Base-by-base conservation (phyloP, 2,797 vertebrate genomes). In the Brachyrhaphis roseni region DNA sequence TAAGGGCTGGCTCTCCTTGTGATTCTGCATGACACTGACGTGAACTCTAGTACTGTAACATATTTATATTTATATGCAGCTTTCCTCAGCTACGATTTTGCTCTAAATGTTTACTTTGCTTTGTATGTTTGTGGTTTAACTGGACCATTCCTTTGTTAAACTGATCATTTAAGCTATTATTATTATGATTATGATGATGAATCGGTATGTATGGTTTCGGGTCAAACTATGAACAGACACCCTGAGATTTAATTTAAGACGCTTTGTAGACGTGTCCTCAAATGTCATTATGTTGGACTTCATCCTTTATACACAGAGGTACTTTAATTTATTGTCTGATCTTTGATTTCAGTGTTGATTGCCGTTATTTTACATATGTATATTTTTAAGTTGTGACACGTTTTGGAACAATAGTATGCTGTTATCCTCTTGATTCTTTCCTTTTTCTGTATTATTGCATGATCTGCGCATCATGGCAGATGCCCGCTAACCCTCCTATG, bases 11-110 rank as follows among this genome's bases (percentile, higher is more conserved):
- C 87, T 88, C 55, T 79, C 73, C 78, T 71, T 55, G 79, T 85
- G 85, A 86, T 90, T 82, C 80, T 92, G 94, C 93, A 95, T 94
- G 92, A 90, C 86, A 89, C 83, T 78, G 83, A 89, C 86, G 78
- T 91, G 85, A 89, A 90, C 86, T 84, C 80, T 68, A 78, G 86
- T 91, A 89, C 90, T 91, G 84, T 85, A 87, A 90, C 78, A 76
- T 81, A 43, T 70, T 66, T 36, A 76, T 81, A 43, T 70, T 64
- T 36, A 80, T 84, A 86, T 78, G 75, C 83, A 85, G 70, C 76
- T 82, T 82, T 62, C 45, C 75, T 78, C 77, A 71, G 34, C 28
- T 87, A 74, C 82, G 41, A 84, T 87, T 88, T 81, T 43, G 51
- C 82, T 84, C 74, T 31, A 73, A 81, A 45, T 73, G 71, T 71